phyloP scores from a whole-genome alignment of 2,888 invertebrate species.

The Lithophane ornitopus region DNA sequence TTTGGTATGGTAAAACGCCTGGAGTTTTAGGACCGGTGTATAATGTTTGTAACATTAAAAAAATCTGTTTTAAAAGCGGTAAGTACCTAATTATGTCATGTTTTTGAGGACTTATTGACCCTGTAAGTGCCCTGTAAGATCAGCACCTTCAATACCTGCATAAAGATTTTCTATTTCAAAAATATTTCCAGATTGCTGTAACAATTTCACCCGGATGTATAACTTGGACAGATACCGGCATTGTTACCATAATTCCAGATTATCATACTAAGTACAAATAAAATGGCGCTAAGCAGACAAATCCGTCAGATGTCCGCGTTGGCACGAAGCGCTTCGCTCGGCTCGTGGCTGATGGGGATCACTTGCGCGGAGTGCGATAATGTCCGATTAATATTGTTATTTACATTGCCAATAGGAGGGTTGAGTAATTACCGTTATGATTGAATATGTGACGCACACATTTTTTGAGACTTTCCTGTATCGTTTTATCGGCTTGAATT shows the following conservation, averaged over 20 bases:
- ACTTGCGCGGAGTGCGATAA: conserved; percentile 19
- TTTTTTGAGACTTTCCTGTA: background rate
- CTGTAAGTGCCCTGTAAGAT: too few relatives aligned
- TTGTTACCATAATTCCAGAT: background rate
- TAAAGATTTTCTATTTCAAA: background rate
- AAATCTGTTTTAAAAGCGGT: too few relatives aligned
- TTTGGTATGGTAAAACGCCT: too few relatives aligned
- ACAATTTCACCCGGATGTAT: background rate
- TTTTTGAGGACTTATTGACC: too few relatives aligned
- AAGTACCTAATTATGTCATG: too few relatives aligned
- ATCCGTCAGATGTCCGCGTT: conserved; percentile 24
- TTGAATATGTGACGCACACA: background rate
- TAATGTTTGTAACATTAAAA: too few relatives aligned
- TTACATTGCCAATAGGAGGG: conserved; percentile 35
- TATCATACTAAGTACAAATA: conserved; percentile 13
- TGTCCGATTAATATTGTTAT: conserved; percentile 39
- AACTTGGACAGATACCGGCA: background rate
- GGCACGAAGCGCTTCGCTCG: conserved; percentile 31
- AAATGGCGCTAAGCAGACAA: background rate
- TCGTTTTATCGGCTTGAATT: background rate
- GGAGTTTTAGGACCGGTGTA: too few relatives aligned
- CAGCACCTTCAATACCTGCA: background rate
- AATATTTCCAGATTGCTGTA: background rate
- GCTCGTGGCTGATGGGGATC: conserved; percentile 15
- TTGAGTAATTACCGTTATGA: conserved; percentile 23